Evolutionary conservation across 2,113 vertebrate genomes (phyloP), one percentile per base, ranked within the genome.

Genomic region (Pseudorectes ferrugineus): DNA sequence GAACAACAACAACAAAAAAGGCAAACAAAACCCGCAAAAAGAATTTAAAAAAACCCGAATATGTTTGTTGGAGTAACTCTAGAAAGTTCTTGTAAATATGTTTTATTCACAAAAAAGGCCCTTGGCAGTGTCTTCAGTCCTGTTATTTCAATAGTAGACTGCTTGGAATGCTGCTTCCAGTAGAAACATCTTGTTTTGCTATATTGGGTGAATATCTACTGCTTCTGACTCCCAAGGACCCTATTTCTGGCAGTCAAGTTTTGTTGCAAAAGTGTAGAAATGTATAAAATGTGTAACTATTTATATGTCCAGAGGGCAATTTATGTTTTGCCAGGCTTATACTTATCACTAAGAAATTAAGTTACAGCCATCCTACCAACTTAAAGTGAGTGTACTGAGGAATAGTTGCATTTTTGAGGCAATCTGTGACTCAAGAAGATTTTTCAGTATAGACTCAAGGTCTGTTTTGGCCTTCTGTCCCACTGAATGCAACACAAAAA

Each of bases 31-130:
- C 4, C 2, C 4, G 4, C 5, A 5, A 29, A 31, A 43, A 23
- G 2, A 16, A 22, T 42, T 2, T n/a, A 4, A 10, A 49, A 31
- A 5, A 52, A 17, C 11, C 2, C 3, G 5, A 51, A 20, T 4
- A 28, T 0, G 4, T 84, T 72, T 11, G 5, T 43, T 68, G 45
- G 8, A 35, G 4, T 26, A 82, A 46, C 6, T 72, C 10, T 46
- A n/a, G 19, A 49, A 62, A 46, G 0, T 21, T 51, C 43, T 63
- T 72, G 6, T 23, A 57, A 20, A 43, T 45, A 35, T 26, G 3
- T 35, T 62, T 49, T 33, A 33, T 19, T 86, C 10, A 42, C 14
- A 46, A 7, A 8, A 59, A 19, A 40, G 11, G 11, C 25, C 2
- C 3, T 62, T 63, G 25, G 11, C 11, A 48, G 4, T 67, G 11